These are phyloP conservation scores for Sitophilus oryzae DNA, from an alignment of 1,140 invertebrate genomes.

Conservation along the genomic window DNA sequence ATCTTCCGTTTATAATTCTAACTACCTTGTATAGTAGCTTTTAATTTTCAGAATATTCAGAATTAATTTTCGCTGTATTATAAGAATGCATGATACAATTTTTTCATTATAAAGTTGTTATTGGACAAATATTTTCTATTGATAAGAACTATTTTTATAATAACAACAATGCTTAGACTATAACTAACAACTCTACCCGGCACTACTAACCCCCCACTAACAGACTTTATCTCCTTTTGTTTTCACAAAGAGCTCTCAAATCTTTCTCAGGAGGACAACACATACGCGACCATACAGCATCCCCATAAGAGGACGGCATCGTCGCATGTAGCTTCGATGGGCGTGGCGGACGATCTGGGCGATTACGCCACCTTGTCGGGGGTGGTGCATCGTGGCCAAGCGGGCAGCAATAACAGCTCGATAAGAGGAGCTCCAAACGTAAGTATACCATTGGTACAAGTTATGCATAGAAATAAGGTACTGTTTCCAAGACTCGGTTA, in stretches of 20 bases:
- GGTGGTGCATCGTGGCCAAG: slow-evolving; percentile 36
- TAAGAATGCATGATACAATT: too few relatives aligned
- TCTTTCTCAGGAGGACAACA: slow-evolving; percentile 58
- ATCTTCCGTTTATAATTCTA: too few relatives aligned
- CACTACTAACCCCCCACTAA: slow-evolving; percentile 12
- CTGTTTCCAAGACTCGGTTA: too few relatives aligned
- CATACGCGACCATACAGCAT: slow-evolving; percentile 81
- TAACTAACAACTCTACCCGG: too few relatives aligned
- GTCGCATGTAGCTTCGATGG: slow-evolving; percentile 43
- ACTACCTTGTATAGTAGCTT: too few relatives aligned
- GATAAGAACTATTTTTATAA: too few relatives aligned
- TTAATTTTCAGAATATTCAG: too few relatives aligned
- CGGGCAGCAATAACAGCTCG: slow-evolving; percentile 43
- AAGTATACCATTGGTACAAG: slow-evolving; percentile 28
- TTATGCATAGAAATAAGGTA: too few relatives aligned
- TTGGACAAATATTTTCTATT: too few relatives aligned
- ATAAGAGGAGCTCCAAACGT: slow-evolving; percentile 40
- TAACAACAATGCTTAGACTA: too few relatives aligned
- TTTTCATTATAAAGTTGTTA: too few relatives aligned
- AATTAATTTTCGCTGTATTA: too few relatives aligned
- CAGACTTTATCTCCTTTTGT: slow-evolving; percentile 6
- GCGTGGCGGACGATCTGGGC: slow-evolving; percentile 51
- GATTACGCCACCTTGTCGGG: slow-evolving; percentile 68
- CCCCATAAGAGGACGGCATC: slow-evolving; percentile 48
- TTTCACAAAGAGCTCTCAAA: slow-evolving; percentile 21